phyloP scores from a whole-genome alignment of 2,113 vertebrate genomes.

The Neolamprologus tretocephalus region DNA sequence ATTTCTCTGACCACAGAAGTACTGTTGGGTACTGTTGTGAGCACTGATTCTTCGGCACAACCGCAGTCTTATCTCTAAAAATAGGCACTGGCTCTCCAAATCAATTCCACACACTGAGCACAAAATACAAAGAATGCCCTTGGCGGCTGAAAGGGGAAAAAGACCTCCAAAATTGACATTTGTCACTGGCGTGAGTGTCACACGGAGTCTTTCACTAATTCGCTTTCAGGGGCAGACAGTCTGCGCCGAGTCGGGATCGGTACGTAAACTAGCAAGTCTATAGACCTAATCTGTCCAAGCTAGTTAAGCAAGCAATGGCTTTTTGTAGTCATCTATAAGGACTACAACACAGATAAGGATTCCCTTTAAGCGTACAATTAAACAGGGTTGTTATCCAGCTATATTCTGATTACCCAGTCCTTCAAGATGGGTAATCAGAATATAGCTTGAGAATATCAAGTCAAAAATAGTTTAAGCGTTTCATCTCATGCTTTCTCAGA shows the following conservation, averaged over 20 bases:
- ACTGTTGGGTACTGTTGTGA: neutral
- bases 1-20: conserved; percentile 1
- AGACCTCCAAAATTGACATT: conserved; percentile 1
- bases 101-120: conserved; percentile 12
- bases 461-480: neutral
- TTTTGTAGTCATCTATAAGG: neutral
- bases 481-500: neutral
- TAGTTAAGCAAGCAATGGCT: neutral
- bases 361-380: neutral
- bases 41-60: conserved; percentile 6
- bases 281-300: neutral
- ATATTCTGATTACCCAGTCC: neutral
- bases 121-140: neutral
- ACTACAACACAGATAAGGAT: neutral
- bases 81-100: conserved; percentile 21
- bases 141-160: neutral
- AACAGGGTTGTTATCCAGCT: neutral
- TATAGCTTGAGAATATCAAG: neutral
- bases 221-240: neutral
- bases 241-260: neutral
- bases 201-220: neutral
- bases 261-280: neutral
- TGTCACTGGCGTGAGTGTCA: neutral
- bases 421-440: neutral
- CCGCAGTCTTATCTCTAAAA: conserved; percentile 21